Conservation (phyloP, 2,888 invertebrate species). For the Junonia oenone region DNA sequence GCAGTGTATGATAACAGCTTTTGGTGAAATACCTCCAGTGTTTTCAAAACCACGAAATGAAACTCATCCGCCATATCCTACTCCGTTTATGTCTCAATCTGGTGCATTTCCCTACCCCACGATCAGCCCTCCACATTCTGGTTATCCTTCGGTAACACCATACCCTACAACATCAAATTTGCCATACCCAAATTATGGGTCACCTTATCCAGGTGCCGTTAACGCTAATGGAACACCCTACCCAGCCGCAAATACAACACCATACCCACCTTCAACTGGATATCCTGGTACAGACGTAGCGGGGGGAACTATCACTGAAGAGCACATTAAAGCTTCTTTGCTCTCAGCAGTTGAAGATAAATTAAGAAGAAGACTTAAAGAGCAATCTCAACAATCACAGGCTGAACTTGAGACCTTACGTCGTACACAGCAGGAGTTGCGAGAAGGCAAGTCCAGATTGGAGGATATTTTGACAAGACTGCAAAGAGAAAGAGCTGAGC, state of each 20-base stretch:
- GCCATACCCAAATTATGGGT: constrained; percentile 75
- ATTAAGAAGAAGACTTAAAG: constrained; percentile 89
- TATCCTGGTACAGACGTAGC: constrained; percentile 62
- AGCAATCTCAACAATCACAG: constrained; percentile 93
- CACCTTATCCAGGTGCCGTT: constrained; percentile 55
- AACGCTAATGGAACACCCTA: constrained; percentile 51
- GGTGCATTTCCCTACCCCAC: constrained; percentile 65
- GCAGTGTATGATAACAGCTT: constrained; percentile 93
- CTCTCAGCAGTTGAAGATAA: constrained; percentile 98
- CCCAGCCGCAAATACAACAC: constrained; percentile 44
- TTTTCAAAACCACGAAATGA: constrained; percentile 85
- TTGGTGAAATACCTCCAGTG: constrained; percentile 97
- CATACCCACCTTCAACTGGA: constrained; percentile 50
- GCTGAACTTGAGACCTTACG: constrained; percentile 94
- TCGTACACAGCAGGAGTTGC: constrained; percentile 91
- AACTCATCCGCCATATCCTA: constrained; percentile 81
- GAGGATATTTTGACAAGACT: constrained; percentile 88
- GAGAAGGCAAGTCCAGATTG: constrained; percentile 89
- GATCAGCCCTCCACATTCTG: constrained; percentile 45
- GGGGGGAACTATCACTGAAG: constrained; percentile 94
- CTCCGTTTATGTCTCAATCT: constrained; percentile 67
- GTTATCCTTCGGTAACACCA: constrained; percentile 61
- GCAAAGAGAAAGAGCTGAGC: constrained; percentile 87
- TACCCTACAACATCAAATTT: constrained; percentile 62
- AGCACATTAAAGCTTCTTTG: constrained; percentile 95